Evolutionary conservation across 1,140 invertebrate genomes (phyloP), one percentile per base, ranked within the genome.

Genomic region (Pseudoatta argentina): DNA sequence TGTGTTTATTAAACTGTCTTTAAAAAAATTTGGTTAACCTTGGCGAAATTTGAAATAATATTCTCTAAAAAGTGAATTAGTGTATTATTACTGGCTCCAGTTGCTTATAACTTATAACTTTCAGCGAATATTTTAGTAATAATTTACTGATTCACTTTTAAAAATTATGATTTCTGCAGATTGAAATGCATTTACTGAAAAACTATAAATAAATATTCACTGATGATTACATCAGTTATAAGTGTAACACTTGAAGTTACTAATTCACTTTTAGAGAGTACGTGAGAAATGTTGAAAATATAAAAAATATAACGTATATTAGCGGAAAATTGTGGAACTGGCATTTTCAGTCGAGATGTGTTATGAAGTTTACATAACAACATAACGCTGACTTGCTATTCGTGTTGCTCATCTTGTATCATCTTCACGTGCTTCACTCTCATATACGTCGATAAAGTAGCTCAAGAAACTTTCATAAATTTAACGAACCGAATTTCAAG

Each of bases 301-400:
- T 44, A 57, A 73, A 55, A 59, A 75, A 21, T 75, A 0, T 75
- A 18, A 24, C 66, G n/a, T 67, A 48, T 10, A 21, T 44, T 48
- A 14, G n/a, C 1, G 21, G 21, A 61, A 61, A 34, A 24, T 75
- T 59, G 30, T 0, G n/a, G 0, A 76, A 76, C 61, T 61, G 55
- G 5, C 39, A 76, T 61, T 44, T 61, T 44, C 30, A 44, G 8
- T 61, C 14, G 21, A 61, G 21, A 39, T 59, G 61, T 76, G 59
- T 76, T 34, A 44, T 27, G n/a, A 76, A 76, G 34, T 61, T 76
- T 61, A 76, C 73, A 24, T 76, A 76, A 76, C 34, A 61, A 57
- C 30, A 76, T 34, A 61, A 30, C 30, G 53, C 72, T 44, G 55
- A 61, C 55, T 76, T 61, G 55, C 34, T 76, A 39, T 61, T 76